phyloP scores from a whole-genome alignment of 2,797 vertebrate species.

The Siniperca undulata region DNA sequence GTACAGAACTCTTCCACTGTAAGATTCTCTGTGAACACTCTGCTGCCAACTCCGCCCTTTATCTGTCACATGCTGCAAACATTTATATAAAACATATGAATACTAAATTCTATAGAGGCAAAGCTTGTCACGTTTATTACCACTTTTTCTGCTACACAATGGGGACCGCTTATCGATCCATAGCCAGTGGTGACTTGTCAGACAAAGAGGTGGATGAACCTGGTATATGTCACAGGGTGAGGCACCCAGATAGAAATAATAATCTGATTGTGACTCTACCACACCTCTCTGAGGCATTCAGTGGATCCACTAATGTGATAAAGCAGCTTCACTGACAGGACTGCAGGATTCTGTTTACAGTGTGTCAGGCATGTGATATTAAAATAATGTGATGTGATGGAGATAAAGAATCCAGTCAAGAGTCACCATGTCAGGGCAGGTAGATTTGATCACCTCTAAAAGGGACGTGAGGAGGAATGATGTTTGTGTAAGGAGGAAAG shows the following conservation, averaged over 20 bases:
- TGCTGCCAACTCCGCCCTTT: constrained; percentile 7
- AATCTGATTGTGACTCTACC: constrained; percentile 24
- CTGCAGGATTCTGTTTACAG: constrained; percentile 4
- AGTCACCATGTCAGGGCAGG: constrained; percentile 22
- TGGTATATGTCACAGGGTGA: background rate
- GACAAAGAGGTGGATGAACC: background rate
- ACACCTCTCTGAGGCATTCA: constrained; percentile 38
- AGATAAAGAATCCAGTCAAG: constrained; percentile 37
- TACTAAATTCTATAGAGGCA: background rate
- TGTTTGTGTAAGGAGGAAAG: background rate
- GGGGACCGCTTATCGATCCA: background rate
- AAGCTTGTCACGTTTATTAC: constrained; percentile 1
- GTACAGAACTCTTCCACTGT: background rate
- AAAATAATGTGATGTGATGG: constrained; percentile 21
- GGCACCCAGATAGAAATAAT: background rate
- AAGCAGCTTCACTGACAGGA: constrained; percentile 17
- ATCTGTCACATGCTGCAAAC: constrained; percentile 24
- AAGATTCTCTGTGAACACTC: constrained; percentile 5
- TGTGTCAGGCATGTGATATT: constrained; percentile 15
- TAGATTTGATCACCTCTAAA: constrained; percentile 6
- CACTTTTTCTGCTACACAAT: background rate
- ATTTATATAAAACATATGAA: background rate
- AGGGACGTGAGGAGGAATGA: background rate
- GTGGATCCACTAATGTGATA: constrained; percentile 11
- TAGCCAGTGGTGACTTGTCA: background rate